Evolutionary conservation across 2,888 invertebrate genomes (phyloP).

Genomic region (Drosophila anomalata): DNA sequence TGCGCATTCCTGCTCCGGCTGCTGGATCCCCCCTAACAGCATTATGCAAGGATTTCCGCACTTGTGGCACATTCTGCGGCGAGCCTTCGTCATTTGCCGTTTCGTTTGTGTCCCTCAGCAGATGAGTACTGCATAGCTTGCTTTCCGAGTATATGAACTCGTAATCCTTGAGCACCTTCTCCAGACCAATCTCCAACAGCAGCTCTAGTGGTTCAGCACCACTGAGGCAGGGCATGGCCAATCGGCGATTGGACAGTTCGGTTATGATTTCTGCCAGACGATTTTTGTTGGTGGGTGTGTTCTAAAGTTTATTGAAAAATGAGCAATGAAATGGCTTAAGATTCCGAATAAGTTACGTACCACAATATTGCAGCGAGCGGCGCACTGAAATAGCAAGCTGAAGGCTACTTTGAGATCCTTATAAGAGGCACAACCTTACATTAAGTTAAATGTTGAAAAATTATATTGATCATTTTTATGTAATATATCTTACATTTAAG

Average conservation of each 20-base stretch:
- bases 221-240: slow-evolving; percentile 83
- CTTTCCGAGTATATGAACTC: slow-evolving; percentile 83
- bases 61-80: slow-evolving; percentile 63
- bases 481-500: slow-evolving; percentile 73
- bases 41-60: slow-evolving; percentile 82
- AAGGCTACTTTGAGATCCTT: slow-evolving; percentile 81
- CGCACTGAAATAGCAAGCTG: slow-evolving; percentile 81
- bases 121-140: slow-evolving; percentile 80
- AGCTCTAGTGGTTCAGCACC: slow-evolving; percentile 83
- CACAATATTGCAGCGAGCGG: slow-evolving; percentile 82
- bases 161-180: slow-evolving; percentile 83
- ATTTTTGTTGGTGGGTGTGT: slow-evolving; percentile 83
- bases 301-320: slow-evolving; percentile 60
- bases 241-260: slow-evolving; percentile 82
- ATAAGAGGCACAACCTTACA: slow-evolving; percentile 80
- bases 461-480: too few species aligned
- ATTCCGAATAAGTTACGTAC: slow-evolving; percentile 56
- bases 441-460: neutral
- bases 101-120: slow-evolving; percentile 55
- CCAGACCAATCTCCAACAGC: slow-evolving; percentile 83
- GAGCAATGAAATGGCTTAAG: neutral
- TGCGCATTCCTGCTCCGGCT: slow-evolving; percentile 58
- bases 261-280: slow-evolving; percentile 83
- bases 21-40: slow-evolving; percentile 69
- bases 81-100: slow-evolving; percentile 13